Base-by-base conservation (phyloP, 2,888 invertebrate genomes). In the Andricus curvator region DNA sequence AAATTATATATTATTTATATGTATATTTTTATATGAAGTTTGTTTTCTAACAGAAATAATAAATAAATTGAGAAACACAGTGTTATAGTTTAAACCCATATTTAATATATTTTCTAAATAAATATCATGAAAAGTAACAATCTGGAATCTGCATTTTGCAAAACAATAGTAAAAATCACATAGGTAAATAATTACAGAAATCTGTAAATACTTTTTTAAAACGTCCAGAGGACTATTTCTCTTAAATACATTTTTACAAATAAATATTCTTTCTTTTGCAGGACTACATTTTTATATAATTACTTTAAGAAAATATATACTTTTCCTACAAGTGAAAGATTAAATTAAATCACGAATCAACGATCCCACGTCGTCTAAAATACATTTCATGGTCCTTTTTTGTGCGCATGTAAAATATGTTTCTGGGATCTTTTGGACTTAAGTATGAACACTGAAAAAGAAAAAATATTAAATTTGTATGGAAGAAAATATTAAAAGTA, bases 371-470 rank as follows among this genome's bases (percentile, higher is more conserved):
- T 67, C 82, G 70, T 78, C 81, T 85, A 20, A 89, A 83, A 25
- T 80, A 77, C 44, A 77, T 79, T 64, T 84, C 82, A 2, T 85
- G 84, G 48, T 91, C 86, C 74, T 85, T 84, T 11, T 41, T 8
- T 65, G 88, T 84, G 6, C 88, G 86, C 78, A 82, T 65, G 60
- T 86, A 85, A 79, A 88, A 88, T 60, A 44, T 81, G 66, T 84
- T 84, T 76, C 87, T 83, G 41, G 89, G 91, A 83, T 91, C 90
- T 11, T 33, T n/a, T 33, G 79, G 76, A 81, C 81, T 84, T 56
- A 90, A 82, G 20, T 22, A 22, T 22, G 85, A 81, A 78, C 90
- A 91, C 91, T 91, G n/a, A 4, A 15, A 11, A 62, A 62, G 11
- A 25, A 13, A 22, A 25, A 25, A 6, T 4, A 56, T n/a, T 56